phyloP scores from a whole-genome alignment of 2,888 invertebrate genomes.

The Panzeria rudis region DNA sequence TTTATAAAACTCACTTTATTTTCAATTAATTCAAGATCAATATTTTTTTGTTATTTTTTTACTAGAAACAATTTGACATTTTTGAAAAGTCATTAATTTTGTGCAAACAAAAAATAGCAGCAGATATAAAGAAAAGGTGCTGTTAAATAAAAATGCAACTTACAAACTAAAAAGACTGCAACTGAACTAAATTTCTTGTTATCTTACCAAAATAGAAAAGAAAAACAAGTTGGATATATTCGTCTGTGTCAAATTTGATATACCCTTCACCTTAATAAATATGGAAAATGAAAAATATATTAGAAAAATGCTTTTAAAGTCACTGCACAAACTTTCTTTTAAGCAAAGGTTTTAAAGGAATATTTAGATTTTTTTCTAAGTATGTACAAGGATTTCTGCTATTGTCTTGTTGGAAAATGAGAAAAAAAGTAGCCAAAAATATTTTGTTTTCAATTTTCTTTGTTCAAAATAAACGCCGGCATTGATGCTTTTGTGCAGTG shows the following conservation, averaged over 20 bases:
- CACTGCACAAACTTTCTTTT: too few relatives aligned
- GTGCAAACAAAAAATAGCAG: neutral
- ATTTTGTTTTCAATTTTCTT: too few relatives aligned
- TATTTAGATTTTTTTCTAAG: too few relatives aligned
- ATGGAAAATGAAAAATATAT: too few relatives aligned
- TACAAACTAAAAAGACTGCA: constrained; percentile 13
- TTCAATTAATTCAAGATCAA: constrained; percentile 43
- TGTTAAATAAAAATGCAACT: constrained; percentile 35
- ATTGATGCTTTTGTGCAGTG: too few relatives aligned
- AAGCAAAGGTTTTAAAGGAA: too few relatives aligned
- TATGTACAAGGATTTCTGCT: too few relatives aligned
- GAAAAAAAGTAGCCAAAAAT: too few relatives aligned
- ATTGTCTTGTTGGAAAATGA: too few relatives aligned
- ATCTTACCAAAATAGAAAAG: constrained; percentile 25
- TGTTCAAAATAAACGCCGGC: too few relatives aligned
- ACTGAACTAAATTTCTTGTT: constrained; percentile 57
- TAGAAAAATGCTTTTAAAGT: too few relatives aligned
- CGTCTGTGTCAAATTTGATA: neutral
- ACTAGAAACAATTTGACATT: constrained; percentile 36
- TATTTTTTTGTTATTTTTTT: neutral
- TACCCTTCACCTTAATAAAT: neutral
- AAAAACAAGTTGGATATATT: neutral
- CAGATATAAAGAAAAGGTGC: neutral
- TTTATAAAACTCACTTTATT: neutral
- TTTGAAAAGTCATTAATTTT: constrained; percentile 48